Base-by-base conservation (phyloP, 2,888 invertebrate species). In the Smittia sp. region DNA sequence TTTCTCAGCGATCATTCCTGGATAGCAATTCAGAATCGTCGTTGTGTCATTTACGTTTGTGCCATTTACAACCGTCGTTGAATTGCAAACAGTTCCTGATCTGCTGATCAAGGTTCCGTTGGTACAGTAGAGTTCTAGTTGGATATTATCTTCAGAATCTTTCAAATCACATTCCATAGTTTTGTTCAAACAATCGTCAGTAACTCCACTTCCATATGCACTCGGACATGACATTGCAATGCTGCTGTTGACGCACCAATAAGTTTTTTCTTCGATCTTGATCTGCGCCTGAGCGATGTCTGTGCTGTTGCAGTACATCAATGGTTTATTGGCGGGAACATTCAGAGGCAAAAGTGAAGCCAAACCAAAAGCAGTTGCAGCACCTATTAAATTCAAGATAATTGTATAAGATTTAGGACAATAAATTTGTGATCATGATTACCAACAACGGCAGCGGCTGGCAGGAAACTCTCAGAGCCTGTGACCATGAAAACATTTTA, bases 301-400 rank as follows among this genome's bases (percentile, higher is more conserved):
- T 20, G 54, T 54, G 7, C 3, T 13, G 32, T 70, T 70, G 32
- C 70, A 70, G 6, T 52, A 54, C 58, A 70, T 54, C 4, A 70
- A 25, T 0, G 70, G 70, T 9, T 70, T 70, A 22, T 32, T 32
- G 1, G 27, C 11, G 15, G 70, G 70, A 18, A 70, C 58, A 54
- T 58, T 70, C 7, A 70, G 18, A 1, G 70, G 70, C 13, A 70
- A 20, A 4, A 70, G 15, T 20, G 70, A 54, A 20, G 27, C 18
- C 13, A 70, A 32, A 15, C 70, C 70, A 25, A 70, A 70, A 7
- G 58, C 70, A 70, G 27, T 54, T 38, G 70, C 70, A 54, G 70
- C 70, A 18, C 70, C 70, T 25, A 46, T n/a, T n/a, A n/a, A n/a
- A n/a, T n/a, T n/a, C n/a, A n/a, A n/a, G n/a, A n/a, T n/a, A n/a